phyloP scores from a whole-genome alignment of 2,797 vertebrate species.

The Momotus momota region DNA sequence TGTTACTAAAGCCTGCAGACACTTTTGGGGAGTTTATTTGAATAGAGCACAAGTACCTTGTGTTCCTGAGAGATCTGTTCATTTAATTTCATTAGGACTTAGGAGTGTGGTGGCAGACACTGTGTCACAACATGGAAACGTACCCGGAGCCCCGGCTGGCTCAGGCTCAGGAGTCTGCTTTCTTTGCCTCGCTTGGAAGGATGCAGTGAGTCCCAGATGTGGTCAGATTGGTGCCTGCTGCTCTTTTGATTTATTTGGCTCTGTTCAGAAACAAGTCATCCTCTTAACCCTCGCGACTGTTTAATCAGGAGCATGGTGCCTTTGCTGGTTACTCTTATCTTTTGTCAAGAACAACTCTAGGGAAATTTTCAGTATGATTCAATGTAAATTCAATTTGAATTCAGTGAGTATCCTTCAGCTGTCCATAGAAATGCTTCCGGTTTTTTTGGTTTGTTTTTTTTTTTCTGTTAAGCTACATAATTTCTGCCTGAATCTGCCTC shows the following conservation, averaged over 20 bases:
- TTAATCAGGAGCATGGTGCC: conserved; percentile 55
- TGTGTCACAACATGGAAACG: background rate
- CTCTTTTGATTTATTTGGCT: conserved; percentile 21
- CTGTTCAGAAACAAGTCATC: conserved; percentile 20
- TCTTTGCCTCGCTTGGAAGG: background rate
- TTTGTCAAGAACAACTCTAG: conserved; percentile 33
- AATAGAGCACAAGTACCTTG: background rate
- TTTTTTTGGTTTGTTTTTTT: background rate
- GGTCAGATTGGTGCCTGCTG: conserved; percentile 17
- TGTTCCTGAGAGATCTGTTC: background rate
- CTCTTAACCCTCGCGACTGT: background rate
- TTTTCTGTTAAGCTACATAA: conserved; percentile 6
- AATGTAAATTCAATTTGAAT: background rate
- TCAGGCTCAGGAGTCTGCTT: background rate
- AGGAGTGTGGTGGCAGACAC: background rate
- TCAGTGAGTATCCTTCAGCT: background rate
- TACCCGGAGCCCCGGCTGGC: background rate
- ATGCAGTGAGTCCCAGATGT: background rate
- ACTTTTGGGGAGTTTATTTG: background rate
- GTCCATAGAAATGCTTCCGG: background rate
- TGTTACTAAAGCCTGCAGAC: conserved; percentile 5
- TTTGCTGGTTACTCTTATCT: conserved; percentile 50
- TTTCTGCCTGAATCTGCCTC: conserved; percentile 64
- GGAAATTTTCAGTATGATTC: background rate
- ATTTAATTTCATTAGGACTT: background rate